These are phyloP conservation scores for Ips typographus DNA, from an alignment of 1,140 invertebrate species.

Conservation along the genomic window DNA sequence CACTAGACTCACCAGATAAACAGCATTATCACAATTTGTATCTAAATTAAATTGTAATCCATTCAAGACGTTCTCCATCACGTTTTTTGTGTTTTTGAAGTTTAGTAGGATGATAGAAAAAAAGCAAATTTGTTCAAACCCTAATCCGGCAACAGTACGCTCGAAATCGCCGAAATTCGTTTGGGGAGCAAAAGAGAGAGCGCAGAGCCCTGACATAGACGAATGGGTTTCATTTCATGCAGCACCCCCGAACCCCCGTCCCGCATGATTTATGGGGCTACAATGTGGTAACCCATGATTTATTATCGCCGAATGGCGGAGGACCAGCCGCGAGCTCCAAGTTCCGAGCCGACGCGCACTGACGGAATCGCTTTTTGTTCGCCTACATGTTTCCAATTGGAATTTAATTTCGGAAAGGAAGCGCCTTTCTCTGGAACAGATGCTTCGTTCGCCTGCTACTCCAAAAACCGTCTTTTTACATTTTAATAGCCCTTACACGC, in stretches of 20 bases:
- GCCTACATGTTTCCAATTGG: slow-evolving; percentile 22
- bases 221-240: slow-evolving; percentile 57
- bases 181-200: slow-evolving; percentile 46
- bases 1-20: too few species aligned
- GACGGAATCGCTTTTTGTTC: slow-evolving; percentile 26
- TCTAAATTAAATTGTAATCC: too few species aligned
- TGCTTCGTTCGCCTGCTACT: too few species aligned
- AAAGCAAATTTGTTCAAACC: too few species aligned
- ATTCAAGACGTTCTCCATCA: too few species aligned
- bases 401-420: slow-evolving; percentile 13
- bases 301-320: slow-evolving; percentile 55
- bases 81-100: too few species aligned
- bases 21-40: too few species aligned
- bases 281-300: slow-evolving; percentile 70
- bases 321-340: slow-evolving; percentile 39
- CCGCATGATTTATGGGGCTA: slow-evolving; percentile 67
- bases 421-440: too few species aligned
- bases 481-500: too few species aligned
- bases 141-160: too few species aligned
- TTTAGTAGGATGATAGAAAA: too few species aligned
- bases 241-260: slow-evolving; percentile 39
- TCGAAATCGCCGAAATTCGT: slow-evolving; percentile 34
- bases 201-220: slow-evolving; percentile 50
- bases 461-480: too few species aligned
- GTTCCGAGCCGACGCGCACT: slow-evolving; percentile 25